Evolutionary conservation across 2,888 invertebrate species (phyloP).

Genomic region (Amiota communis): DNA sequence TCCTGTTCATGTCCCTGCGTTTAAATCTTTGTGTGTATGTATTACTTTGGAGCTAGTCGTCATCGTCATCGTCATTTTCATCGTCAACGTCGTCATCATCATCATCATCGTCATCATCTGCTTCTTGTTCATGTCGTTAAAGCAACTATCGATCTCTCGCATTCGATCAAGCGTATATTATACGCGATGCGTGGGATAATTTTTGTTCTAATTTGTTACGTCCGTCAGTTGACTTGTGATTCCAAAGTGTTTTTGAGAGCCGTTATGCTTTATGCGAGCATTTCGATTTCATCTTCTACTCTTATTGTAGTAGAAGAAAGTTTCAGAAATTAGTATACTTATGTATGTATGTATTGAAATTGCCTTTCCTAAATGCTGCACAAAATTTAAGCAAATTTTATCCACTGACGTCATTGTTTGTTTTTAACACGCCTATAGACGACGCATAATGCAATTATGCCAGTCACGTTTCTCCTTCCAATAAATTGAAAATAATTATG

Average conservation of each 20-base stretch:
- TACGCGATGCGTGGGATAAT: constrained; percentile 71
- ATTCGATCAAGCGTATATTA: constrained; percentile 69
- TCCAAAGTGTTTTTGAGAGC: constrained; percentile 36
- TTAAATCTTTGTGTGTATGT: constrained; percentile 11
- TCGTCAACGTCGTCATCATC: constrained; percentile 32
- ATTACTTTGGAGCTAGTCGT: constrained; percentile 4
- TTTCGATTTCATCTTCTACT: too few species aligned
- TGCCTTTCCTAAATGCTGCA: too few species aligned
- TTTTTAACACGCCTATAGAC: not conserved
- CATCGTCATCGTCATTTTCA: constrained; percentile 35
- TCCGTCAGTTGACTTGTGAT: constrained; percentile 41
- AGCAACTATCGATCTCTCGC: constrained; percentile 53
- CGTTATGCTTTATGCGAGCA: not conserved
- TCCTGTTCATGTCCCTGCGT: not conserved
- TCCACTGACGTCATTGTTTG: constrained; percentile 11
- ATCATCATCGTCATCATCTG: constrained; percentile 42
- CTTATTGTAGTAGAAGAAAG: too few species aligned
- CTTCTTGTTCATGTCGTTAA: constrained; percentile 54
- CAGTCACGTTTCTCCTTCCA: constrained; percentile 21
- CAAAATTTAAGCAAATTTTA: too few species aligned
- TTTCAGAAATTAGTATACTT: too few species aligned
- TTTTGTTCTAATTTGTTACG: constrained; percentile 70
- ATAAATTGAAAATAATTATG: constrained; percentile 1
- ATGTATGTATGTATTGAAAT: too few species aligned
- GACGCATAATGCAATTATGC: constrained; percentile 12